Base-by-base conservation (phyloP, 1,140 invertebrate species). In the Cataglyphis hispanica region DNA sequence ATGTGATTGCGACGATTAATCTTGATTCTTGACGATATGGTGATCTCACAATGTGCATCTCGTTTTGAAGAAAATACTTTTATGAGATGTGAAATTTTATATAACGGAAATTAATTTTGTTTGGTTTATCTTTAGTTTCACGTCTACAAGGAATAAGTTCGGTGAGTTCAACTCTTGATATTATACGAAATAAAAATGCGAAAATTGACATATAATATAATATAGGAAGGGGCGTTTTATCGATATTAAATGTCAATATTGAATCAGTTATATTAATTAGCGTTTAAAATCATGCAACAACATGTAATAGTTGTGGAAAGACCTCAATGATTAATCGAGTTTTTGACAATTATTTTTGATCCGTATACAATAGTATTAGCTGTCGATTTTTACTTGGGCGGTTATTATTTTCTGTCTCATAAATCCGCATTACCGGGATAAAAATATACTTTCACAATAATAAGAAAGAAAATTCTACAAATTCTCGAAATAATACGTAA, bases 381-480 rank as follows among this genome's bases (percentile, higher is more conserved):
- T 34, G 11, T 46, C 22, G 2, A 31, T 25, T 46, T 69, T 69
- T 46, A 46, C 2, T 22, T 13, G 11, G 22, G 1, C 13, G 6
- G 22, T 70, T 50, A 50, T 70, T 27, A 31, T 53, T 50, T 50
- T 50, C 25, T 27, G 7, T 70, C 27, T 27, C 13, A n/a, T 25
- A 50, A 70, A 53, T 50, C 43, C 43, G 40, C 22, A 69, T 69
- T 46, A 69, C 11, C 22, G 25, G 16, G 25, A 70, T 50, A 70
- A 70, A 64, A 50, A 70, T 50, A 69, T 25, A 22, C 25, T 34
- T 63, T 27, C 22, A 25, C 64, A 4, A 10, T 66, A n/a, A 22
- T 40, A n/a, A 37, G 27, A 31, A 3, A 31, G 4, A 31, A 31
- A 31, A 31, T 67, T 25, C 11, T 11, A 25, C 22, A 43, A 34